Evolutionary conservation across 2,888 invertebrate genomes (phyloP).

Genomic region (Copidosoma aretas): DNA sequence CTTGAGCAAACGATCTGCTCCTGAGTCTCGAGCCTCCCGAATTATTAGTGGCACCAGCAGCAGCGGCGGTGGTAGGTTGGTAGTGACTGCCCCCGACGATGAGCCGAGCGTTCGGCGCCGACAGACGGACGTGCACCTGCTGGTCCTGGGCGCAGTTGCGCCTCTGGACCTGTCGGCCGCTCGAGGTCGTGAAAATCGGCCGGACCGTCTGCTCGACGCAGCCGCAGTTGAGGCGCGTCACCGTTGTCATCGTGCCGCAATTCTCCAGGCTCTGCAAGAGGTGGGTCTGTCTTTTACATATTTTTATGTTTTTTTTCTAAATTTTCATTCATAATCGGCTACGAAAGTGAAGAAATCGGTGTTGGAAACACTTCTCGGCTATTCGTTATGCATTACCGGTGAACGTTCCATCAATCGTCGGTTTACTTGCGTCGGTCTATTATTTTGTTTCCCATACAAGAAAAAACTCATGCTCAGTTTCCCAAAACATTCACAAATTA

Average conservation of each 20-base stretch:
- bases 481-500: no score
- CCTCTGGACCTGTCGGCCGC: constrained; percentile 43
- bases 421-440: no score
- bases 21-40: constrained; percentile 7
- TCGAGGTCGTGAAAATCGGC: constrained; percentile 49
- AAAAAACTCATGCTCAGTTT: no score
- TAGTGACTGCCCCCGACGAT: constrained; percentile 21
- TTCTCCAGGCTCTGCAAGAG: constrained; percentile 47
- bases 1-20: constrained; percentile 21
- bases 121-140: constrained; percentile 41
- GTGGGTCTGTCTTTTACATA: no score
- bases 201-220: constrained; percentile 49
- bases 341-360: no score
- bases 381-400: no score
- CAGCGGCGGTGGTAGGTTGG: not conserved
- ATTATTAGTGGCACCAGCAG: not conserved
- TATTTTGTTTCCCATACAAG: no score
- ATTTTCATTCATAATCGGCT: no score
- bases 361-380: no score
- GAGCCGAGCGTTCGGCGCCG: constrained; percentile 42
- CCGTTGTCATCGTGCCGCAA: constrained; percentile 52
- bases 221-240: constrained; percentile 51
- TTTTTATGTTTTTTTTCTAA: no score
- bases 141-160: constrained; percentile 45
- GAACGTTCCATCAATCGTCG: no score